phyloP scores from a whole-genome alignment of 1,140 invertebrate species.

The Heliconius congener region DNA sequence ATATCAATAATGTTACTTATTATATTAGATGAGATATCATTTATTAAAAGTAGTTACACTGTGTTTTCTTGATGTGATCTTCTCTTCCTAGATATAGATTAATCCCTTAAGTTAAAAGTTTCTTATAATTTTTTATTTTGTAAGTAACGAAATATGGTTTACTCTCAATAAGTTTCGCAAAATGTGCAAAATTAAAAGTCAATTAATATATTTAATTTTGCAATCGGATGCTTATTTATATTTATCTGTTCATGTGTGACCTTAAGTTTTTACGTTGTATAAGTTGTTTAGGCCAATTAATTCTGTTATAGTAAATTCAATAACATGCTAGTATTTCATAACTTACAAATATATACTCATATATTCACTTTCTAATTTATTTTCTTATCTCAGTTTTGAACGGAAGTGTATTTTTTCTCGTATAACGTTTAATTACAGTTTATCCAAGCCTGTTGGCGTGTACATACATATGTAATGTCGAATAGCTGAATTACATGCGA shows the following conservation, averaged over 20 bases:
- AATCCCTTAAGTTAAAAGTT: not conserved
- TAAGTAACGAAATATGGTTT: not conserved
- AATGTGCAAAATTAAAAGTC: constrained; percentile 17
- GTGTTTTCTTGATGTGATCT: no score
- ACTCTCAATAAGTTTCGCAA: not conserved
- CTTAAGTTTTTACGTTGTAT: constrained; percentile 13
- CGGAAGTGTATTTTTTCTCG: constrained; percentile 15
- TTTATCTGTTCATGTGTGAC: constrained; percentile 15
- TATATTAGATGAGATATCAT: not conserved
- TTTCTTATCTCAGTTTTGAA: constrained; percentile 22
- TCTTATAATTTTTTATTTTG: not conserved
- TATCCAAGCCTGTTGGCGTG: not conserved
- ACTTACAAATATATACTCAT: constrained; percentile 1
- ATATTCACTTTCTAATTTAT: constrained; percentile 28
- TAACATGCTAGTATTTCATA: constrained; percentile 24
- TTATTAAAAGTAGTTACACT: not conserved
- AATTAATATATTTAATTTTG: constrained; percentile 18
- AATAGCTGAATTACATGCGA: not conserved
- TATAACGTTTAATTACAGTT: constrained; percentile 14
- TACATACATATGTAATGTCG: not conserved
- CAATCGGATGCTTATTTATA: constrained; percentile 26
- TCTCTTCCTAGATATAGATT: not conserved
- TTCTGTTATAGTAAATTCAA: constrained; percentile 20
- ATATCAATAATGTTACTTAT: constrained; percentile 1
- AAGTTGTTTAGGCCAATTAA: constrained; percentile 28